Evolutionary conservation across 1,140 invertebrate genomes (phyloP), one percentile per base, ranked within the genome.

Genomic region (Calliopsis andreniformis): DNA sequence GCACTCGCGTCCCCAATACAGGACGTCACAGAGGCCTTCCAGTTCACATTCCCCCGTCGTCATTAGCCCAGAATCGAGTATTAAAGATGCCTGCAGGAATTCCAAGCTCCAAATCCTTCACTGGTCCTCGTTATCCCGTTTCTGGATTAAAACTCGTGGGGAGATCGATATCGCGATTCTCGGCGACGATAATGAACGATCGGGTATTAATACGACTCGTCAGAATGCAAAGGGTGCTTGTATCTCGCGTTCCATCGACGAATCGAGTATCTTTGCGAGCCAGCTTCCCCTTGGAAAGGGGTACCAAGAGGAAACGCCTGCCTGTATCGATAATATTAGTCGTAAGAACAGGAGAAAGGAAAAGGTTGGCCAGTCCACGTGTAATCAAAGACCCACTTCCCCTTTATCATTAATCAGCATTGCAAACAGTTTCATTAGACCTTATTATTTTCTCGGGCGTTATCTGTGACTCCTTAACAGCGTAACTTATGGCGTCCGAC

Each of bases 371-470:
- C 70, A 20, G 25, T 69, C 76, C 64, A 82, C 76, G 28, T 76
- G 53, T 68, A 72, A 82, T 71, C 23, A 53, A 58, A 63, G 55
- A 55, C 0, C 16, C 23, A 49, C 59, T 76, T 84, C 55, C 59
- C 55, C 62, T 83, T 67, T 73, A 72, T 76, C 76, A 79, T 83
- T 83, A 85, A 81, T 81, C 83, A 78, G 79, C 75, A 81, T 76
- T 85, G 64, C 66, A 83, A 80, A 83, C 75, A 85, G 70, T 80
- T 85, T 66, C 71, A 85, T 85, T 76, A 76, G 61, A 66, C n/a
- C 42, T 76, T 64, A 83, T 85, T 83, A 81, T 72, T 69, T 80
- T 76, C 49, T 49, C 51, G 30, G 53, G n/a, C 30, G 49, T 76
- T 79, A 66, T 77, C 64, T 18, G 42, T 8, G 20, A n/a, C 25